Base-by-base conservation (phyloP, 2,888 invertebrate genomes). In the Amblyteles armatorius region DNA sequence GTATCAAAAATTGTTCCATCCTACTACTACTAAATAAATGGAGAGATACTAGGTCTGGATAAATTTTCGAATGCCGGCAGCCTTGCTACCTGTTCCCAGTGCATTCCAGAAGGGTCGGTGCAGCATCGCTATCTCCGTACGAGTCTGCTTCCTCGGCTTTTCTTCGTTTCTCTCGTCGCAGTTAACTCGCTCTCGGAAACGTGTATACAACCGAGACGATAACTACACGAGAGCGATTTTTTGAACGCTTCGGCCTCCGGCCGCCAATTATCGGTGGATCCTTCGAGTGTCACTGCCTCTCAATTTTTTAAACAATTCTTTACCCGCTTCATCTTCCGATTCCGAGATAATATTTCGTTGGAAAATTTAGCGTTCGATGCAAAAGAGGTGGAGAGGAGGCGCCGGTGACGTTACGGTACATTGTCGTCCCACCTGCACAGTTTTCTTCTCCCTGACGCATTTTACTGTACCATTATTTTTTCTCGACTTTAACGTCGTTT, bases 1-100 rank as follows among this genome's bases (percentile, higher is more conserved):
- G n/a, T n/a, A n/a, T n/a, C n/a, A n/a, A n/a, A n/a, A n/a, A n/a
- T n/a, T n/a, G n/a, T n/a, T n/a, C n/a, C n/a, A n/a, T n/a, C n/a
- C n/a, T n/a, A n/a, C n/a, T n/a, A n/a, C n/a, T n/a, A n/a, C n/a
- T 22, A 22, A 57, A 26, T 26, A 11, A 26, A 22, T 2, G 22
- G 19, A 9, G 40, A 77, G 69, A 76, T 60, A 52, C 87, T 74
- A 88, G 87, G 89, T 90, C 26, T 90, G 91, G 89, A 90, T 89
- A 90, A 91, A 92, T 92, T 92, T 92, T 84, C 91, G 92, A 92
- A 92, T 92, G 92, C 88, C 89, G 90, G 91, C 91, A 89, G 90
- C 88, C 90, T 91, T 90, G 90, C 90, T 91, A 91, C 91, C 91
- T 91, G 92, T 92, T 90, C 91, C 89, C 87, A 87, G 89, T 90